These are phyloP conservation scores for Tricholauxania praeusta DNA, from an alignment of 2,888 invertebrate genomes.

Conservation along the genomic window DNA sequence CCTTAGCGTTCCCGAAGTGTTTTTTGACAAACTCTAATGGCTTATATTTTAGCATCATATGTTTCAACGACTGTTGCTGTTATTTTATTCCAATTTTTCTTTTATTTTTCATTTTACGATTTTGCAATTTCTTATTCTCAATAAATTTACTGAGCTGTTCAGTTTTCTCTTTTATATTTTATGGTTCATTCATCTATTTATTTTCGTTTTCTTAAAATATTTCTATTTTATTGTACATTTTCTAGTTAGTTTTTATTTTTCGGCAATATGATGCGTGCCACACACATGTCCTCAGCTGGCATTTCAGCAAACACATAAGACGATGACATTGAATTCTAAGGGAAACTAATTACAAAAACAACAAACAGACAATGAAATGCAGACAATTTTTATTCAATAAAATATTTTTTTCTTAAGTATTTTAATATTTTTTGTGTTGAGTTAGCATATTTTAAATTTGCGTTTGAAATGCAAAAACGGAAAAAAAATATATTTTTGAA, in stretches of 20 bases:
- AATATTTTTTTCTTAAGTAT: background rate
- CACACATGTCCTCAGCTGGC: slow-evolving; percentile 43
- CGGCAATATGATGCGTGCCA: slow-evolving; percentile 41
- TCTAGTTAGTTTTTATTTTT: background rate
- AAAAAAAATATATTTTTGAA: no score
- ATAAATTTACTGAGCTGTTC: slow-evolving; percentile 17
- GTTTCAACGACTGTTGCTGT: slow-evolving; percentile 24
- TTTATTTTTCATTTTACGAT: slow-evolving; percentile 6
- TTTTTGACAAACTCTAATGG: no score
- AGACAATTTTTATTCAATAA: background rate
- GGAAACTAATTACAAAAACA: slow-evolving; percentile 39
- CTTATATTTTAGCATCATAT: slow-evolving; percentile 11
- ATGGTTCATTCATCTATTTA: background rate
- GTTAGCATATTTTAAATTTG: background rate
- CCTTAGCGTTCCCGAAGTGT: no score
- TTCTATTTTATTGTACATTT: slow-evolving; percentile 2
- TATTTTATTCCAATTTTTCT: slow-evolving; percentile 7
- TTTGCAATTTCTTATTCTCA: slow-evolving; percentile 29
- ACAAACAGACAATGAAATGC: background rate
- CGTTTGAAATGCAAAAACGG: no score
- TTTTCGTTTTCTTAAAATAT: background rate
- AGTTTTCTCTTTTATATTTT: background rate
- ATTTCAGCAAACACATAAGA: slow-evolving; percentile 3
- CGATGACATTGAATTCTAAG: background rate
- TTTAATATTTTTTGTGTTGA: background rate